These are phyloP conservation scores for Drosophila heteroneura DNA, from an alignment of 2,888 invertebrate species.

Conservation along the genomic window DNA sequence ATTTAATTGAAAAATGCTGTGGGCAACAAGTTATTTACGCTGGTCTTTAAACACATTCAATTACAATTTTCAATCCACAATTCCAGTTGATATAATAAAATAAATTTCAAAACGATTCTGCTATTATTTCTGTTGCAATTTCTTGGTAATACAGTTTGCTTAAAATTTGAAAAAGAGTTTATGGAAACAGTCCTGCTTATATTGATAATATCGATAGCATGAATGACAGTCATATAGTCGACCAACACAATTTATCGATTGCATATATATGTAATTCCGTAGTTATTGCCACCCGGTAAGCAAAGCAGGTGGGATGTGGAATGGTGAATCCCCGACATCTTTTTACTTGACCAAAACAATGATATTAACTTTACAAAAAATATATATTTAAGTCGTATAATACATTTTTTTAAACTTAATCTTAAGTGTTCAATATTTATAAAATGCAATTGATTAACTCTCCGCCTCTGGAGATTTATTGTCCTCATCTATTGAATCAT, in stretches of 20 bases:
- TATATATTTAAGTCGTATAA: neutral
- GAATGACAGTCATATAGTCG: neutral
- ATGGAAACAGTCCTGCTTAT: neutral
- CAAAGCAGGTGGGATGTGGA: neutral
- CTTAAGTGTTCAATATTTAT: neutral
- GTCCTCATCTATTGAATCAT: constrained; percentile 20
- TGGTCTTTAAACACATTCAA: neutral
- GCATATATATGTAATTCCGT: neutral
- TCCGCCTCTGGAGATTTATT: constrained; percentile 5
- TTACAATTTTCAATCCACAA: neutral
- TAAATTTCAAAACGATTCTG: neutral
- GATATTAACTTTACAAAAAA: neutral
- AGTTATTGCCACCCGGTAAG: neutral
- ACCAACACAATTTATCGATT: neutral
- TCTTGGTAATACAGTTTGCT: neutral
- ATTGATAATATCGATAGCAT: neutral
- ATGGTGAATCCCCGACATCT: neutral
- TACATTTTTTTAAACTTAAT: neutral
- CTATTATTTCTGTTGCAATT: neutral
- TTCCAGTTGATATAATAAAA: constrained; percentile 13
- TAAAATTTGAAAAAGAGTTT: neutral
- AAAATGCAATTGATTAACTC: neutral
- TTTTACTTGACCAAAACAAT: neutral
- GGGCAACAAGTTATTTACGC: neutral
- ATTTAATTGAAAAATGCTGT: neutral